Evolutionary conservation across 2,888 invertebrate species (phyloP), one percentile per base, ranked within the genome.

Genomic region (Odontocolon sp.): DNA sequence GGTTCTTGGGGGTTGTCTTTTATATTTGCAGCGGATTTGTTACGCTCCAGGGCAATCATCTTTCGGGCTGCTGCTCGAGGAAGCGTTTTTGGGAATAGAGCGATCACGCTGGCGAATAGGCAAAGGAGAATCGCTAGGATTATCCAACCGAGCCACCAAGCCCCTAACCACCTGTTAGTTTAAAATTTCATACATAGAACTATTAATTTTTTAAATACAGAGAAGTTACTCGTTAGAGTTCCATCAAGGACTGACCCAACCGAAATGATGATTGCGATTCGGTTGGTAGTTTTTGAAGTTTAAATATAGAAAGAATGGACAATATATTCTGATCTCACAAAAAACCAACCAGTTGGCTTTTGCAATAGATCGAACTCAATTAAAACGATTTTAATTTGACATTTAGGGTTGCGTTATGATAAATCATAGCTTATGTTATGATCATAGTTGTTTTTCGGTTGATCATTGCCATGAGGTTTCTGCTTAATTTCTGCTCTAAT

Each of bases 71-170:
- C 93, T 0, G 94, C 94, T 52, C 94, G 89, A 0, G 95, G 95
- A 57, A 95, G 86, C 3, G 94, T 93, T 82, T 94, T 93, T 0
- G 95, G 95, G 81, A 95, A 95, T 70, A 95, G 91, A 0, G 94
- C 93, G 14, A 95, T 87, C 2, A 95, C 90, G 9, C 93, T 91
- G 0, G 94, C 93, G 6, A 94, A 92, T 4, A 94, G 77, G 42
- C 93, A 91, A 14, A 94, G 90, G 1, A 94, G 87, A 0, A 92
- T 87, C 9, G 93, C 94, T 42, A 95, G 88, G 11, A 95, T 92
- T 18, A 95, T 90, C 94, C 95, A 95, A 0, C 95, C 95, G 50
- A 95, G 86, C 95, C 95, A 96, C 95, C 95, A 96, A n/a, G 96
- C 95, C 0, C 96, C 96, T 45, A 96, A 90, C 96, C 96, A 96